phyloP scores from a whole-genome alignment of 1,140 invertebrate genomes.

The Nilaparvata lugens region DNA sequence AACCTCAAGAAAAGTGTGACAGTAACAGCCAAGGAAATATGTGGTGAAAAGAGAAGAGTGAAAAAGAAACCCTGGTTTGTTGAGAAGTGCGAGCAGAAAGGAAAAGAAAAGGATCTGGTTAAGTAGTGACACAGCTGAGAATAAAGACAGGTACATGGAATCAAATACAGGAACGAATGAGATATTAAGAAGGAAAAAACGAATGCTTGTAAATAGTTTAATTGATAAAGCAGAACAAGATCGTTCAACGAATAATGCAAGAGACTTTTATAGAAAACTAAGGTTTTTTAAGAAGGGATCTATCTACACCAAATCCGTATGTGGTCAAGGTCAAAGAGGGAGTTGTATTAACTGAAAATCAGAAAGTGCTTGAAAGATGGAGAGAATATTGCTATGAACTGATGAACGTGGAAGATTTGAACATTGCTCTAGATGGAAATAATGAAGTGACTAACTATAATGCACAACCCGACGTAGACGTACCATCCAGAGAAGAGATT shows the following conservation, averaged over 20 bases:
- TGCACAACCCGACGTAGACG: too few relatives aligned
- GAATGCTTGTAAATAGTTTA: too few relatives aligned
- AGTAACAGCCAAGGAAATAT: neutral
- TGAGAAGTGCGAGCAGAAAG: neutral
- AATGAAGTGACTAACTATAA: neutral
- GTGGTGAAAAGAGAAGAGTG: neutral
- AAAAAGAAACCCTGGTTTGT: too few relatives aligned
- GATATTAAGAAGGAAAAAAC: too few relatives aligned
- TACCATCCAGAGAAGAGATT: too few relatives aligned
- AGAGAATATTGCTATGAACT: neutral
- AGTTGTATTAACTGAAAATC: neutral
- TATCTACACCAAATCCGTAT: neutral
- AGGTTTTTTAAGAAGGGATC: neutral
- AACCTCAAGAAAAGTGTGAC: too few relatives aligned
- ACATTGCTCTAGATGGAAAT: too few relatives aligned
- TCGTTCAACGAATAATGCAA: too few relatives aligned
- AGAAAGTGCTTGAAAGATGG: conserved; percentile 1
- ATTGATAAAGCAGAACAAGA: too few relatives aligned
- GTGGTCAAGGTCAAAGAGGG: neutral
- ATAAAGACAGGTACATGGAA: too few relatives aligned
- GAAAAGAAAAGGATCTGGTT: neutral
- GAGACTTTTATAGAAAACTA: neutral
- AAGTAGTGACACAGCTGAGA: too few relatives aligned
- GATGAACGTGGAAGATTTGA: neutral
- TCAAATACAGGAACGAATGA: too few relatives aligned